Evolutionary conservation across 2,113 vertebrate species (phyloP), one percentile per base, ranked within the genome.

Genomic region (Dinomys branickii): DNA sequence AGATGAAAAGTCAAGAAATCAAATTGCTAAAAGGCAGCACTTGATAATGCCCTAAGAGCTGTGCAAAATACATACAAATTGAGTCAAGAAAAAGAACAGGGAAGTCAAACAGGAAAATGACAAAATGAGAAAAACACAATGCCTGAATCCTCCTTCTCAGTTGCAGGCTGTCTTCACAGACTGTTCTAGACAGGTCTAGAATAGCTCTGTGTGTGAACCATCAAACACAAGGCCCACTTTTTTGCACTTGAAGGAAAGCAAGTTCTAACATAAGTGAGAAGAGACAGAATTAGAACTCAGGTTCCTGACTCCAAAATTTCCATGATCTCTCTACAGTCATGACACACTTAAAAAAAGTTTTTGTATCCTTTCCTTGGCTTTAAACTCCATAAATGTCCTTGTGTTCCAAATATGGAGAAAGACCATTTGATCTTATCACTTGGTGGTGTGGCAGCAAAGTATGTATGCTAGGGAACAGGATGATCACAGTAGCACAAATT

Each of bases 231-330:
- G 1, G 6, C 3, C 41, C 22, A 33, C 5, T 67, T 44, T 52
- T 83, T 54, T 65, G 50, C 13, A 30, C 61, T 67, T 92, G 50
- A 89, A 81, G 17, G 82, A 85, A 90, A 26, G 35, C 56, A 91
- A 47, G 24, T 38, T 88, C 33, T 95, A 86, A 44, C 67, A 16
- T 50, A 50, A 91, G 33, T 75, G 24, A 90, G 65, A 22, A 85
- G 35, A 71, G 7, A 1, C n/a, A 47, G 7, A 92, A 87, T 56
- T 81, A 52, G n/a, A 90, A 84, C 30, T 47, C 26, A 80, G 30
- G 41, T 89, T 94, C 54, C 78, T 94, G 24, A 82, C 59, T 93
- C 50, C 26, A 56, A 91, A 94, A 80, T 5, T 56, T 91, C 8
- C 50, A 19, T 50, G 69, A 96, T 38, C 28, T 10, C 63, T 65